Evolutionary conservation across 2,113 vertebrate species (phyloP).

Genomic region (Entomyzon cyanotis): DNA sequence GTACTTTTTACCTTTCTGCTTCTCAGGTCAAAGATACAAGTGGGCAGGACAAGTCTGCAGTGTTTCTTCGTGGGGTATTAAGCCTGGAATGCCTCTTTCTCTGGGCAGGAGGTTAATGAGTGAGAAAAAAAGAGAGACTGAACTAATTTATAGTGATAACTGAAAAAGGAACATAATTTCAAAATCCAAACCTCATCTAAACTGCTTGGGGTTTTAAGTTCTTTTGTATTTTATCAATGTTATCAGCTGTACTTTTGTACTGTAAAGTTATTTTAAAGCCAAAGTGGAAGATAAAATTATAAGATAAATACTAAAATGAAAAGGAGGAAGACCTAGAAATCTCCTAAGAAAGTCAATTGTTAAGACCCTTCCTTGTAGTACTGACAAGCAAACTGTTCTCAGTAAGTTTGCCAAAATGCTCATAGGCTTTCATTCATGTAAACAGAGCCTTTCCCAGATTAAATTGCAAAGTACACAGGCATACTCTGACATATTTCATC

Average conservation of each 20-base stretch:
- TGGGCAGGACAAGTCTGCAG: background rate
- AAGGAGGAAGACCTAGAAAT: background rate
- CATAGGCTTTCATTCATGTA: background rate
- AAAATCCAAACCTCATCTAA: background rate
- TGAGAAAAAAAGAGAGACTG: background rate
- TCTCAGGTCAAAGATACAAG: background rate
- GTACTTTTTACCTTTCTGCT: background rate
- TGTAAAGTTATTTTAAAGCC: background rate
- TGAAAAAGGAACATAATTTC: background rate
- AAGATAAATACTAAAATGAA: background rate
- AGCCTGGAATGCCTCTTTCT: background rate
- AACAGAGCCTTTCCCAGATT: background rate
- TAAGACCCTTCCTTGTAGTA: background rate
- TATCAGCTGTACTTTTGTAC: background rate
- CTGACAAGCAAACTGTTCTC: background rate
- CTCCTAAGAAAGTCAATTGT: background rate
- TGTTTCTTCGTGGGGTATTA: background rate
- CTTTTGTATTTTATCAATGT: background rate
- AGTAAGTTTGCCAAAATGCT: background rate
- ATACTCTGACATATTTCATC: background rate
- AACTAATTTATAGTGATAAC: background rate
- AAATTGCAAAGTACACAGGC: background rate
- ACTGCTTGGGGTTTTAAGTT: background rate
- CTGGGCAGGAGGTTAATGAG: background rate
- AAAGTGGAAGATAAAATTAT: background rate